Base-by-base conservation (phyloP, 2,797 vertebrate genomes). In the Rhabdomys pumilio region DNA sequence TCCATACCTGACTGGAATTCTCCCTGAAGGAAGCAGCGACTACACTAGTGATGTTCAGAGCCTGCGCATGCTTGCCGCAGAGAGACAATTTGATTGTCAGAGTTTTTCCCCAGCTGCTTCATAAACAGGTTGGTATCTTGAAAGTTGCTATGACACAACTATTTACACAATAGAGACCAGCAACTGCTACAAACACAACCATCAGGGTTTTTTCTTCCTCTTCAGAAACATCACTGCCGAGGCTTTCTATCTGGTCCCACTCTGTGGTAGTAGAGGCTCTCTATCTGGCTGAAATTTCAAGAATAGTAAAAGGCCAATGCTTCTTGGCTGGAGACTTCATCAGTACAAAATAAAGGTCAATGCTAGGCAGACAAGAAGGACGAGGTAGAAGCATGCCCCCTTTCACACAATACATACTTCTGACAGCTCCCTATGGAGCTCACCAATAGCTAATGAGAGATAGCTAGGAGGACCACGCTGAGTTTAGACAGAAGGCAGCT, bases 51-150 rank as follows among this genome's bases (percentile, higher is more conserved):
- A 67, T 67, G 14, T 47, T 24, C 34, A 6, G 44, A 69, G 29
- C 13, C 93, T 92, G n/a, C 34, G 79, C 69, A 53, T 84, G 76
- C 94, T 83, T 44, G 72, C 50, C 84, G 57, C 80, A 50, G 76
- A 90, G 76, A 69, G 31, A 20, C 63, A 81, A 73, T 0, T 41
- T 47, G 80, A 89, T 85, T 90, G 90, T 82, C 34, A 82, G 41
- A 26, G 38, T 20, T 73, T 97, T 94, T 93, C 87, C n/a, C 11
- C 61, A 96, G 59, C 90, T 86, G 6, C 0, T 82, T 94, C 9
- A 90, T 93, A 90, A 96, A 94, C n/a, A 91, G 47, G 53, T 72
- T 91, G 15, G 50, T 85, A 82, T 67, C 44, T 72, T 94, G 77
- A 96, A 94, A 92, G 85, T 77, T 65, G 20, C 53, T 94, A 92